phyloP scores from a whole-genome alignment of 2,888 invertebrate genomes.

The Zelleria hepariella region DNA sequence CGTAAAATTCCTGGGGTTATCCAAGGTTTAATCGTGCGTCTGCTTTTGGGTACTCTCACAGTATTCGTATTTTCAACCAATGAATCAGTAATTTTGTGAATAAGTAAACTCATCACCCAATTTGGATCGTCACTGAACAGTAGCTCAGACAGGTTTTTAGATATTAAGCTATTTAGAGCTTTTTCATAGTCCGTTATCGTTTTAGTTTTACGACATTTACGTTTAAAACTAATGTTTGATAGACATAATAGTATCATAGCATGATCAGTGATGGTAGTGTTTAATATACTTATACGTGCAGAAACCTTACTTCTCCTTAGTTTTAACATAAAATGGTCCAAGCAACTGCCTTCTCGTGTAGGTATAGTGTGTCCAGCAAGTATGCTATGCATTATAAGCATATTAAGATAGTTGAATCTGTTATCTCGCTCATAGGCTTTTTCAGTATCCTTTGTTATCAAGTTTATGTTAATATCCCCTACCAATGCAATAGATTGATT shows the following conservation, averaged over 20 bases:
- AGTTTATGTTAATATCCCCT: slow-evolving; percentile 23
- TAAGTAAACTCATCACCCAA: no score
- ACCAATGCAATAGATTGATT: slow-evolving; percentile 15
- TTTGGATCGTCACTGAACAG: no score
- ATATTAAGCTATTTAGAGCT: neutral
- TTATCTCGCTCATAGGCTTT: neutral
- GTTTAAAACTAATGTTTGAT: neutral
- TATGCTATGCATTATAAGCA: neutral
- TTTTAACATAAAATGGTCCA: neutral
- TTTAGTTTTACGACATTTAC: neutral
- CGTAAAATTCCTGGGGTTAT: neutral
- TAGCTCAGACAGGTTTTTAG: neutral
- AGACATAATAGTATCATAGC: neutral
- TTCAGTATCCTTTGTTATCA: neutral
- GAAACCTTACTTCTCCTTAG: neutral
- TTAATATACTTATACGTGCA: neutral
- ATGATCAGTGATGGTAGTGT: neutral
- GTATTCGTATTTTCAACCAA: neutral
- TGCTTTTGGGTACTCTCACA: neutral
- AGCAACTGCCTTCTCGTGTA: neutral
- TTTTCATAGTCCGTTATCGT: neutral
- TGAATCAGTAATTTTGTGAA: neutral
- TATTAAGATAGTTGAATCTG: neutral
- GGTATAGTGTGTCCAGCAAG: neutral
- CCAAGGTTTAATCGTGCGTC: neutral